Conservation (phyloP, 1,140 invertebrate genomes). For the Ips typographus region DNA sequence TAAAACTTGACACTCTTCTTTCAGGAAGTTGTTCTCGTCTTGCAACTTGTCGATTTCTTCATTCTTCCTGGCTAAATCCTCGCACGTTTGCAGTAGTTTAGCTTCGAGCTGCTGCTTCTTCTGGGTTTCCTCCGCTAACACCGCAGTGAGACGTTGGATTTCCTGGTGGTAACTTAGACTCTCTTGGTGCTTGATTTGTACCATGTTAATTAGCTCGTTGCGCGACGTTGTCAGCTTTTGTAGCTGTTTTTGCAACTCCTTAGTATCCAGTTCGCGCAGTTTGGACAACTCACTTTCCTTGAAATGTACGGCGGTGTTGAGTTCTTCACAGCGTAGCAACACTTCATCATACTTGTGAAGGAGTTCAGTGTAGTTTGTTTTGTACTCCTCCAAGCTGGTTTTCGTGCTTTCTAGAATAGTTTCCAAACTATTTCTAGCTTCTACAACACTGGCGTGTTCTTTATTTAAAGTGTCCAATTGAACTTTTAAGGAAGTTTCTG, state of each 20-base stretch:
- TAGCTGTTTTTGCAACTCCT: conserved; percentile 47
- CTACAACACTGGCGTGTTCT: conserved; percentile 36
- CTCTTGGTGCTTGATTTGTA: conserved; percentile 82
- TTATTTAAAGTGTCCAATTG: conserved; percentile 45
- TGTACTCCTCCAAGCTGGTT: conserved; percentile 27
- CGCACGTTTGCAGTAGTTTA: conserved; percentile 23
- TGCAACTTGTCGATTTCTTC: conserved; percentile 55
- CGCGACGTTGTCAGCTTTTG: conserved; percentile 61
- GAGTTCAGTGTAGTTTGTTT: conserved; percentile 36
- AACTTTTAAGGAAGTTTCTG: conserved; percentile 45
- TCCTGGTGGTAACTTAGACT: conserved; percentile 79
- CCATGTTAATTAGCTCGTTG: conserved; percentile 70
- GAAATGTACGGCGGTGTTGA: conserved; percentile 27
- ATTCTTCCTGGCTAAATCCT: conserved; percentile 44
- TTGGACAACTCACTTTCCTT: conserved; percentile 24
- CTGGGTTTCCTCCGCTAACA: conserved; percentile 51
- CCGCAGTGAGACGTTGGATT: conserved; percentile 72
- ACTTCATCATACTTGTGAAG: conserved; percentile 34
- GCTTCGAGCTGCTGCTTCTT: conserved; percentile 42
- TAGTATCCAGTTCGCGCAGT: conserved; percentile 1
- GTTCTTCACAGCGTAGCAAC: conserved; percentile 25
- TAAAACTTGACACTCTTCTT: conserved; percentile 63
- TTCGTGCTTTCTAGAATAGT: conserved; percentile 30
- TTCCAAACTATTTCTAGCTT: conserved; percentile 39
- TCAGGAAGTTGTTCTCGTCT: conserved; percentile 55